Evolutionary conservation across 2,797 vertebrate genomes (phyloP).

Genomic region (Poeciliopsis gracilis): DNA sequence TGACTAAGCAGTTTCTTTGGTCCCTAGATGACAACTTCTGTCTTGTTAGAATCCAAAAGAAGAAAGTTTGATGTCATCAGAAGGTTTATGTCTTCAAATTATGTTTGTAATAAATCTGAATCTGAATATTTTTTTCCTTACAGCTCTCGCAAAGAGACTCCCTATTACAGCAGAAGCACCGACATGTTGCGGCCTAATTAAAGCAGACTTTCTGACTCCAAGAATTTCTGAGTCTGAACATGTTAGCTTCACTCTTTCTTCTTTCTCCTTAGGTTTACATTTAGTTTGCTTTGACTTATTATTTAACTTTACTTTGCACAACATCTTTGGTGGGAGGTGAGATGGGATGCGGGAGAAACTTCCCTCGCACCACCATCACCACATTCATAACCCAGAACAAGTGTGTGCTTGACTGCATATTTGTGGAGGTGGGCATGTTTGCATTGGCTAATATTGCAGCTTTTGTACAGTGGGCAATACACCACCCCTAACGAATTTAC

Average conservation of each 20-base stretch:
- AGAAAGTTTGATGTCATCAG: too few relatives aligned
- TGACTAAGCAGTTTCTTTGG: too few relatives aligned
- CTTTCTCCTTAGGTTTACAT: background rate
- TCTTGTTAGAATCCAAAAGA: too few relatives aligned
- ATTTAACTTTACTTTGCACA: slow-evolving; percentile 22
- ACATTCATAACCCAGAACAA: slow-evolving; percentile 49
- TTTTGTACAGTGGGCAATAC: slow-evolving; percentile 29
- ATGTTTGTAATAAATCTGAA: too few relatives aligned
- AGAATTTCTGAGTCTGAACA: slow-evolving; percentile 43
- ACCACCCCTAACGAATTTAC: slow-evolving; percentile 4
- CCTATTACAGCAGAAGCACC: slow-evolving; percentile 2
- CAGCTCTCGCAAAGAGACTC: background rate
- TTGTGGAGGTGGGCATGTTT: slow-evolving; percentile 74
- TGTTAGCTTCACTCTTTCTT: background rate
- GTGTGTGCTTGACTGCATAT: slow-evolving; percentile 77
- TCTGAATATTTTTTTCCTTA: background rate
- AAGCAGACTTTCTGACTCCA: background rate
- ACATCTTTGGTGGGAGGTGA: slow-evolving; percentile 50
- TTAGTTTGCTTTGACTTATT: slow-evolving; percentile 4
- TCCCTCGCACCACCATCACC: slow-evolving; percentile 46
- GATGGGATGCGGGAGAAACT: slow-evolving; percentile 58
- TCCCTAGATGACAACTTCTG: too few relatives aligned
- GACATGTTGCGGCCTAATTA: background rate
- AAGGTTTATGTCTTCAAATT: too few relatives aligned
- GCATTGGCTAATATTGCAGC: slow-evolving; percentile 47